Base-by-base conservation (phyloP, 2,113 vertebrate species). In the Ammodytes marinus region DNA sequence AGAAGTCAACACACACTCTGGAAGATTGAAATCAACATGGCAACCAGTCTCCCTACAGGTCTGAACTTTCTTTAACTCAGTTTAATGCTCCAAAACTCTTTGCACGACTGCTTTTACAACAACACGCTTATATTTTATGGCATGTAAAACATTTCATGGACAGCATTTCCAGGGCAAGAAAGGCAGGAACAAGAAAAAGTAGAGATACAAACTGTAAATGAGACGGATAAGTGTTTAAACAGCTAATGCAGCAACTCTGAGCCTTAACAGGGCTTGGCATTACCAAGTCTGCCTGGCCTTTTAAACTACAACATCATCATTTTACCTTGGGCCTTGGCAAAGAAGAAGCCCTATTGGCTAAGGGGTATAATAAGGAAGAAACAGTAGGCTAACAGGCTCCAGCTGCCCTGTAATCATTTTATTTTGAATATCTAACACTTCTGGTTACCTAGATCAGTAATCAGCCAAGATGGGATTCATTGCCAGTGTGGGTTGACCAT, bases 11-110 rank as follows among this genome's bases (percentile, higher is more conserved):
- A 27, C 27, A 27, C 27, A 27, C 27, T 53, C 43, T 76, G 39
- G 58, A 78, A 66, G 12, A 70, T 17, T 61, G 43, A 58, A 70
- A 14, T 70, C 68, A 85, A 14, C 59, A 91, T 91, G 90, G 75
- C 74, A 52, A 1, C 17, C 35, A 73, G 35, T 47, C 19, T 71
- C 11, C 45, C 75, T 0, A 83, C 76, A 90, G 88, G 90, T 91
- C 43, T 66, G 86, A 65, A 14, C 10, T 1, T 60, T 86, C 7
- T 69, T 39, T 54, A 4, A 43, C 27, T 67, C 35, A 35, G 0
- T 58, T 69, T 59, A 45, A n/a, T 37, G 5, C 40, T 74, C 4
- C 0, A 8, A 37, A 0, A 15, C 72, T 60, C 42, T 35, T 1
- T 50, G 17, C 4, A 9, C 0, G 2, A 49, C 27, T 70, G 4